Base-by-base conservation (phyloP, 2,113 vertebrate genomes). In the Stigmatopora argus region DNA sequence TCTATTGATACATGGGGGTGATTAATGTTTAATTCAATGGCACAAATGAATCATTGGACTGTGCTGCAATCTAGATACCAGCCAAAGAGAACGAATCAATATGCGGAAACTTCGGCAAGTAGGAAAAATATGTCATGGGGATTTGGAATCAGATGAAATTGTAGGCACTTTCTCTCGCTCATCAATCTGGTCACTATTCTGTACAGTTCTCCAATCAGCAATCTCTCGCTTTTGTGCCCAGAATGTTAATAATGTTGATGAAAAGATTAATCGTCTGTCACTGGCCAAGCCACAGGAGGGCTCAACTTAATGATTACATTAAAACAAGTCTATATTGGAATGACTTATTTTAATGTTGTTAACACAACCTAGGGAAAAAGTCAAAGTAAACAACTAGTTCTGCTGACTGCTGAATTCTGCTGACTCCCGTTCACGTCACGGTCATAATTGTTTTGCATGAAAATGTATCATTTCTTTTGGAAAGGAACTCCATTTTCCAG, bases 61-160 rank as follows among this genome's bases (percentile, higher is more conserved):
- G 83, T 75, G 67, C 67, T 83, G 78, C 84, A 90, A 87, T 87
- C 86, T 88, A 84, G 83, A 87, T 88, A 89, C 89, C 78, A 88
- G 89, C 85, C 77, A 78, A 70, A 70, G 77, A 82, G 78, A 72
- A 70, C 65, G 63, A 82, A 86, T 90, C 87, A 82, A 88, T 89
- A 75, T 53, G 66, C 81, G 71, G 71, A 66, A 83, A 77, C 78
- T 72, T 67, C 80, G 71, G 71, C 67, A 83, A 77, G 79, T 72
- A 69, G 72, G 68, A 73, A 75, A 80, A 79, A 70, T 82, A 76
- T 53, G 80, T 78, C 73, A 71, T 71, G 70, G 73, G 82, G 78
- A 73, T 85, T 70, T 78, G 73, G 64, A 66, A 58, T 65, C 79
- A 81, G 79, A 86, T 79, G 85, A 81, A 88, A 86, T 83, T 83